phyloP scores from a whole-genome alignment of 2,888 invertebrate genomes.

The Arenicola marina region DNA sequence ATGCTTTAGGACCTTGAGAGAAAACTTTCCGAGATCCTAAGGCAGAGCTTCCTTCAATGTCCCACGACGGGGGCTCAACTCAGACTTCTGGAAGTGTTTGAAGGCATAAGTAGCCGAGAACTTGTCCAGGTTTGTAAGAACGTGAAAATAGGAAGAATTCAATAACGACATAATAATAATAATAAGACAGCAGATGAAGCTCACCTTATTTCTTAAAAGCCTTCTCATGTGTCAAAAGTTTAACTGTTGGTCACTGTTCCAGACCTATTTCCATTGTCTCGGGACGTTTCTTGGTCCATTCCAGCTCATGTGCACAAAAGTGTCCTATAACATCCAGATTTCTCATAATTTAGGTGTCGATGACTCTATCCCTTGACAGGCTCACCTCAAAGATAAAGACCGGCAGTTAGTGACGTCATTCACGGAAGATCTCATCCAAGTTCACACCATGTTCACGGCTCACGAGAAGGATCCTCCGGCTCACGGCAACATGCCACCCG shows the following conservation, averaged over 20 bases:
- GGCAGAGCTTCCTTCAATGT: slow-evolving; percentile 56
- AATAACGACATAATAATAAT: background rate
- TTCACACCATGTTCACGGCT: slow-evolving; percentile 49
- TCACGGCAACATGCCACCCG: slow-evolving; percentile 57
- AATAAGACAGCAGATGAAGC: too few relatives aligned
- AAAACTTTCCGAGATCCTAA: slow-evolving; percentile 52
- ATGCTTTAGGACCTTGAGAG: slow-evolving; percentile 49
- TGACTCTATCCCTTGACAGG: too few relatives aligned
- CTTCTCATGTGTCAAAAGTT: too few relatives aligned
- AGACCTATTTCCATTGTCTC: too few relatives aligned
- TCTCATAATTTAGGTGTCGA: too few relatives aligned
- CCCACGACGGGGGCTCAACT: slow-evolving; percentile 58
- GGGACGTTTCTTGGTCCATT: too few relatives aligned
- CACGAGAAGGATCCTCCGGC: slow-evolving; percentile 42
- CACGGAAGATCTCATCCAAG: slow-evolving; percentile 50
- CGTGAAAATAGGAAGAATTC: background rate
- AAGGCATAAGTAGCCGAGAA: slow-evolving; percentile 59
- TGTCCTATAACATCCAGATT: too few relatives aligned
- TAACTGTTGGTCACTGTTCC: too few relatives aligned
- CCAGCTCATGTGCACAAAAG: too few relatives aligned
- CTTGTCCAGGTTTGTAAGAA: slow-evolving; percentile 53
- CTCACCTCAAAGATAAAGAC: slow-evolving; percentile 46
- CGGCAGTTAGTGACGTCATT: slow-evolving; percentile 45
- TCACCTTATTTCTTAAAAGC: too few relatives aligned
- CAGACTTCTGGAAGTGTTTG: slow-evolving; percentile 59